Evolutionary conservation across 2,888 invertebrate species (phyloP), one percentile per base, ranked within the genome.

Genomic region (Therioaphis trifolii): DNA sequence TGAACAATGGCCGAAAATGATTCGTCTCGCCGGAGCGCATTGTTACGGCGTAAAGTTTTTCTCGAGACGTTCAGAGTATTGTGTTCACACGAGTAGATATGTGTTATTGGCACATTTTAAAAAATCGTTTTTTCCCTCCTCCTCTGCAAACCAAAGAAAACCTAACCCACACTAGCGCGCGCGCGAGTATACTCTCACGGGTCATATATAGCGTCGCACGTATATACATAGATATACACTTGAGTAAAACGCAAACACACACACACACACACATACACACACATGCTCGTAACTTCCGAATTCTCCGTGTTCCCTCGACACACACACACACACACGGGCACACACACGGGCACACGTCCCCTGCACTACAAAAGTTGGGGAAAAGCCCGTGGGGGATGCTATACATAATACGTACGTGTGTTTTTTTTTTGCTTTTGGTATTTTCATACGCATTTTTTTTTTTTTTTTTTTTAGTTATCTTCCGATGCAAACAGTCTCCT

Each of bases 221-320:
- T 18, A n/a, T 40, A 55, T 55, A n/a, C n/a, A n/a, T n/a, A n/a
- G n/a, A n/a, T n/a, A n/a, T n/a, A n/a, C n/a, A n/a, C n/a, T n/a
- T n/a, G n/a, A 49, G 61, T 66, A 66, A 77, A 77, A 77, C 18
- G 66, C 66, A 49, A 77, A 66, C 66, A 52, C 63, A 63, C n/a
- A 77, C 49, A 29, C 49, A 0, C 49, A 49, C 46, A 21, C n/a
- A n/a, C n/a, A n/a, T n/a, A n/a, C 24, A 58, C n/a, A 15, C 63
- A 5, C n/a, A 14, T 14, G 40, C n/a, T n/a, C n/a, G n/a, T n/a
- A n/a, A 11, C 11, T 40, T 14, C 49, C 66, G 35, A 77, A 66
- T 77, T 77, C 77, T 77, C 29, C 11, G n/a, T 35, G 15, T 49
- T 21, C 49, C 21, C 43, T 43, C 5, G 21, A 58, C n/a, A 15